Percentiles rank a stretch among this genome's conserved stretches.
Evolutionary conservation across 2,797 vertebrate genomes (phyloP).

Genomic region (Rhadinocentrus ornatus): DNA sequence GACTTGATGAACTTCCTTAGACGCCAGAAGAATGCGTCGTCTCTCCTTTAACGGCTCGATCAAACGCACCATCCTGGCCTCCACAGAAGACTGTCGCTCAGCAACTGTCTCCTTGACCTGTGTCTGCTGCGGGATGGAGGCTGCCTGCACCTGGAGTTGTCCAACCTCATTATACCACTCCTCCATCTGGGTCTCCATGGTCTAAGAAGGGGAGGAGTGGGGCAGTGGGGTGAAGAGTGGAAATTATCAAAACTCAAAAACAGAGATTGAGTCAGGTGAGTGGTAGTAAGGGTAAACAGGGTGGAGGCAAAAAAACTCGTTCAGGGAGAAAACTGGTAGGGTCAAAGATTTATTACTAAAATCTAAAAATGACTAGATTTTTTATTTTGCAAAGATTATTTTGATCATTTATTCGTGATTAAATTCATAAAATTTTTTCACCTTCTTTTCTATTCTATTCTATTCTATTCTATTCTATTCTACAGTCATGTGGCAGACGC

Average conservation of each 20-base stretch:
- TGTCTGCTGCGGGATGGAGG: constrained; percentile 86
- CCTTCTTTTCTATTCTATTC: no score
- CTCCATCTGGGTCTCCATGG: constrained; percentile 93
- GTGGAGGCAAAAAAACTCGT: no score
- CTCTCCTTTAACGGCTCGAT: constrained; percentile 94
- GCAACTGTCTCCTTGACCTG: constrained; percentile 83
- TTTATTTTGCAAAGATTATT: no score
- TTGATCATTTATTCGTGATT: no score
- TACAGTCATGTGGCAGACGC: no score
- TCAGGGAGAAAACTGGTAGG: no score
- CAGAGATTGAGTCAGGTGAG: background rate
- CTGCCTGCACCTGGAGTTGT: constrained; percentile 87
- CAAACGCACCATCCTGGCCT: constrained; percentile 89
- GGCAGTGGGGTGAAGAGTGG: background rate
- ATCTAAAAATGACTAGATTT: no score
- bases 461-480: no score
- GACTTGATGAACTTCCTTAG: constrained; percentile 94
- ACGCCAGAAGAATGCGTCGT: constrained; percentile 89
- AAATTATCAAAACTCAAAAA: background rate
- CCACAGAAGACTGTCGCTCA: constrained; percentile 85
- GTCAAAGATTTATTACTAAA: no score
- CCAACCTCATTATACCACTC: constrained; percentile 92
- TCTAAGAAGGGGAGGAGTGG: constrained; percentile 73
- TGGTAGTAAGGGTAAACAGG: constrained; percentile 5
- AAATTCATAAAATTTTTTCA: no score